Evolutionary conservation across 2,888 invertebrate genomes (phyloP).

Genomic region (Eremobia ochroleuca): DNA sequence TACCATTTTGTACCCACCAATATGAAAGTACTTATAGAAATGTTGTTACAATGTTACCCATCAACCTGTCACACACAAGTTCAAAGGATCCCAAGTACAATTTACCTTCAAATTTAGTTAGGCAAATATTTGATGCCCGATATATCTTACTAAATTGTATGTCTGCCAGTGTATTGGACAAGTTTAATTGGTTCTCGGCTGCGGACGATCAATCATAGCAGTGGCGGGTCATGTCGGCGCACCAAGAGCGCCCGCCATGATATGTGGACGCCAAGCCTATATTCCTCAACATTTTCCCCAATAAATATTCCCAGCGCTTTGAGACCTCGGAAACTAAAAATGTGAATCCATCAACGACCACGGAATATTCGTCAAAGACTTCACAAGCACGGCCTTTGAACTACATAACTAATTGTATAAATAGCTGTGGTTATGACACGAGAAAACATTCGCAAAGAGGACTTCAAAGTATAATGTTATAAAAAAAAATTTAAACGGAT

Average conservation of each 20-base stretch:
- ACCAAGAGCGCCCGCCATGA: conserved; percentile 61
- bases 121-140: conserved; percentile 68
- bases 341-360: conserved; percentile 7
- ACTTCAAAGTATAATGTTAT: conserved; percentile 67
- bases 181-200: conserved; percentile 87
- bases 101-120: conserved; percentile 48
- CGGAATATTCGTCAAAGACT: conserved; percentile 28
- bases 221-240: conserved; percentile 78
- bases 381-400: conserved; percentile 43
- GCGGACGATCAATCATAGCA: conserved; percentile 84
- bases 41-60: conserved; percentile 18
- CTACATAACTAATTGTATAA: conserved; percentile 32
- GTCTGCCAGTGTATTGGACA: conserved; percentile 83
- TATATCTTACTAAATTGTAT: conserved; percentile 83
- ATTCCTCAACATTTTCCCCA: conserved; percentile 47
- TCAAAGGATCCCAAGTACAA: conserved; percentile 28
- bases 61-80: conserved; percentile 38
- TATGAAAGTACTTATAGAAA: background rate
- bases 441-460: conserved; percentile 50
- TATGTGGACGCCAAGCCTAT: conserved; percentile 55
- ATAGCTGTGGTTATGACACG: conserved; percentile 52
- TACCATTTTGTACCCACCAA: conserved; percentile 11
- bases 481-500: conserved; percentile 68
- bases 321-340: conserved; percentile 33
- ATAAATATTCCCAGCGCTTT: conserved; percentile 47